Conservation (phyloP, 1,140 invertebrate genomes). For the Anadara kagoshimensis region DNA sequence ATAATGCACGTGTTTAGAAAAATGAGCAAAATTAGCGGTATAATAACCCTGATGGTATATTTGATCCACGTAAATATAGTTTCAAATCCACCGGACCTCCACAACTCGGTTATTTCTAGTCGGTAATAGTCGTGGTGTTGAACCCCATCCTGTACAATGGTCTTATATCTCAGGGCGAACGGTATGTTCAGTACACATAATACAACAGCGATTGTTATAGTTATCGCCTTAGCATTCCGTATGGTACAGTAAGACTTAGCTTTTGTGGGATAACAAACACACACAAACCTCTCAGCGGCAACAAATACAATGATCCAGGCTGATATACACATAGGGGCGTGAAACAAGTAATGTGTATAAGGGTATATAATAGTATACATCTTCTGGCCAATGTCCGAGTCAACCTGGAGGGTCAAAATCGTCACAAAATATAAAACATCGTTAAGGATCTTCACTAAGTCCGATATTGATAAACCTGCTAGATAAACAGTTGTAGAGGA, state of each 20-base stretch:
- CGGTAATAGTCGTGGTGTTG: constrained; percentile 40
- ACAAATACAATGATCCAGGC: constrained; percentile 96
- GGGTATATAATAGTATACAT: constrained; percentile 64
- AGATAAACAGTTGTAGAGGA: constrained; percentile 85
- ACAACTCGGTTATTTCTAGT: constrained; percentile 59
- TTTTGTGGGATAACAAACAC: constrained; percentile 92
- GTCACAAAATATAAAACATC: constrained; percentile 81
- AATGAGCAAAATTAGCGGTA: constrained; percentile 73
- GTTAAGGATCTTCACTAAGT: constrained; percentile 83
- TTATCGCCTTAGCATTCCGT: constrained; percentile 52
- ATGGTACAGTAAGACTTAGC: constrained; percentile 89
- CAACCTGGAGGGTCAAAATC: constrained; percentile 74
- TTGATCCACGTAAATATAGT: constrained; percentile 81
- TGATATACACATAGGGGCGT: constrained; percentile 73
- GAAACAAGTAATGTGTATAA: constrained; percentile 71
- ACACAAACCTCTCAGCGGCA: constrained; percentile 94
- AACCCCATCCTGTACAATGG: constrained; percentile 42
- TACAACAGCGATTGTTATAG: constrained; percentile 57
- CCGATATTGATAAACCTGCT: constrained; percentile 83
- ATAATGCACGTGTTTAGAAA: constrained; percentile 82
- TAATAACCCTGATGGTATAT: constrained; percentile 79
- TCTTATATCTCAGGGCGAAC: constrained; percentile 64
- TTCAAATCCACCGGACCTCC: constrained; percentile 77
- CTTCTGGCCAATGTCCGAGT: constrained; percentile 57
- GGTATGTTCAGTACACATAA: constrained; percentile 67